phyloP scores from a whole-genome alignment of 1,140 invertebrate genomes.

The Eubasilissa regina region DNA sequence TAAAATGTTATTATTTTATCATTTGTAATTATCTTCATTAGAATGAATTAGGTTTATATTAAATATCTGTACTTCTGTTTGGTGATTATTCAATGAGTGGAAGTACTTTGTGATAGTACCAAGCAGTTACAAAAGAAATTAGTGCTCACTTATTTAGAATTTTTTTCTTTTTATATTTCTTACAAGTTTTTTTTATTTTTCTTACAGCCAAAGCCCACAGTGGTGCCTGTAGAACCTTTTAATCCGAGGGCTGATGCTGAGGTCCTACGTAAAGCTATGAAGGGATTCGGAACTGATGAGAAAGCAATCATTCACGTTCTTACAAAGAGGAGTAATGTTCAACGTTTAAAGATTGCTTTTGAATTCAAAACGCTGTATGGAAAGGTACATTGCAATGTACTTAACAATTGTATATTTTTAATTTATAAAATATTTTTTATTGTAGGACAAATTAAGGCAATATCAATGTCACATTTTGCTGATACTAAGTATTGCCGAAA shows the following conservation, averaged over 20 bases:
- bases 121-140: background rate
- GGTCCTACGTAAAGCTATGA: slow-evolving; percentile 85
- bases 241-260: slow-evolving; percentile 84
- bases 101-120: slow-evolving; percentile 35
- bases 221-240: slow-evolving; percentile 78
- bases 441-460: too few species aligned
- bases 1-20: too few species aligned
- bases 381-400: slow-evolving; percentile 72
- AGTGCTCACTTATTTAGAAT: too few species aligned
- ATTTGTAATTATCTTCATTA: too few species aligned
- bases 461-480: too few species aligned
- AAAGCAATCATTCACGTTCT: slow-evolving; percentile 85
- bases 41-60: too few species aligned
- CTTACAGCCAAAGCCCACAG: slow-evolving; percentile 77
- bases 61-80: too few species aligned
- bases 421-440: too few species aligned
- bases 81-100: slow-evolving; percentile 19
- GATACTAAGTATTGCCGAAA: too few species aligned
- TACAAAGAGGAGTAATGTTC: slow-evolving; percentile 79
- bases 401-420: background rate
- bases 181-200: slow-evolving; percentile 9
- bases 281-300: slow-evolving; percentile 88
- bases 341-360: slow-evolving; percentile 82
- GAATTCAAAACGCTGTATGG: slow-evolving; percentile 89
- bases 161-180: too few species aligned